These are phyloP conservation scores for Galemys pyrenaicus DNA, from an alignment of 2,113 vertebrate species.

Conservation along the genomic window DNA sequence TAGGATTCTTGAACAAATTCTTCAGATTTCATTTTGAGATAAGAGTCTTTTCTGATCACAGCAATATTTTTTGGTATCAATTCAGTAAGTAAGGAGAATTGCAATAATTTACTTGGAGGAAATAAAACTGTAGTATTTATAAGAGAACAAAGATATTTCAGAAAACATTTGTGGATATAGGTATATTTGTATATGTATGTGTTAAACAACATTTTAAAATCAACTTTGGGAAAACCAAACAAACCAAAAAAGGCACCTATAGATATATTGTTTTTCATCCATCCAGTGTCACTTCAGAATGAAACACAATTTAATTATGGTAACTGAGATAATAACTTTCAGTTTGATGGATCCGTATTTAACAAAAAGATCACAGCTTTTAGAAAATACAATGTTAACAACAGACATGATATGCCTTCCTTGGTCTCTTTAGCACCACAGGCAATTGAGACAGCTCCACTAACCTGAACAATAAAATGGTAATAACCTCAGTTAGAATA, in stretches of 20 bases:
- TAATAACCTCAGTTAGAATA: conserved; percentile 48
- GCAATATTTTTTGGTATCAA: conserved; percentile 75
- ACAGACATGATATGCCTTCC: conserved; percentile 46
- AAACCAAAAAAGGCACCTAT: conserved; percentile 36
- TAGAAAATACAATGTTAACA: conserved; percentile 77
- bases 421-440: conserved; percentile 61
- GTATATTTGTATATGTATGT: neutral
- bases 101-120: conserved; percentile 51
- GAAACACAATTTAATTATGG: conserved; percentile 78
- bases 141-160: conserved; percentile 45
- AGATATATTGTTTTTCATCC: conserved; percentile 55
- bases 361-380: conserved; percentile 75
- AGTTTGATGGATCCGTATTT: conserved; percentile 75
- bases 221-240: conserved; percentile 63
- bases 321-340: conserved; percentile 78
- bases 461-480: conserved; percentile 40
- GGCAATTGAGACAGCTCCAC: conserved; percentile 43
- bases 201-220: conserved; percentile 67
- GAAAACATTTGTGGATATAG: neutral
- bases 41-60: too few species aligned
- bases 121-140: conserved; percentile 73
- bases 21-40: conserved; percentile 70
- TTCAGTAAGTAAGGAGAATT: conserved; percentile 73
- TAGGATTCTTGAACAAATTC: conserved; percentile 66
- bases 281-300: neutral